Percentiles rank a stretch among this genome's conserved stretches.
phyloP scores from a whole-genome alignment of 2,888 invertebrate genomes.

The Synergus itoensis region DNA sequence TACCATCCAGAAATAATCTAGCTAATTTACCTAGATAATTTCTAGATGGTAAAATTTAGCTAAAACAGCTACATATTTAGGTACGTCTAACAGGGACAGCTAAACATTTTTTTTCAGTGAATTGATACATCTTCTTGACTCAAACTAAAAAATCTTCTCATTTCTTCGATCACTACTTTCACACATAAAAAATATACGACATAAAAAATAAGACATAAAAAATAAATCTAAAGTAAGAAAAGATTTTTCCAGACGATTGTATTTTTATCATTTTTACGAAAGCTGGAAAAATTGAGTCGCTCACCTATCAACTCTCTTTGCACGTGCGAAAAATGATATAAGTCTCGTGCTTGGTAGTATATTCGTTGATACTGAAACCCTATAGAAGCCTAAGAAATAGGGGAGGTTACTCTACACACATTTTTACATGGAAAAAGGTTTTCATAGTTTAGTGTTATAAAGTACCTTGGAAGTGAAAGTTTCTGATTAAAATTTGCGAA shows the following conservation, averaged over 20 bases:
- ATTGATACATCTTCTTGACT: background rate
- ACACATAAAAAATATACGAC: too few relatives aligned
- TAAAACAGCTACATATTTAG: too few relatives aligned
- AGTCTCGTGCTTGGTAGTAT: background rate
- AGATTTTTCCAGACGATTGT: background rate
- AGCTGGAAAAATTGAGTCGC: conserved; percentile 29
- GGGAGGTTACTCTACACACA: conserved; percentile 9
- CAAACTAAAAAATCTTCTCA: background rate
- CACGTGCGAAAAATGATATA: conserved; percentile 35
- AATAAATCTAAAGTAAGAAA: background rate
- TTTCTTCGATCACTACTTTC: background rate
- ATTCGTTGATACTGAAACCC: conserved; percentile 33
- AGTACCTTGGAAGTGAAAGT: conserved; percentile 19
- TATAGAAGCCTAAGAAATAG: background rate
- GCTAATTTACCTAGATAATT: too few relatives aligned
- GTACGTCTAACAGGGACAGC: too few relatives aligned
- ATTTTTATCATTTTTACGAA: conserved; percentile 11
- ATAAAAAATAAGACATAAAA: background rate
- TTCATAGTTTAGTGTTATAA: conserved; percentile 1
- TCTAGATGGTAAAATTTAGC: too few relatives aligned
- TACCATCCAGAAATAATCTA: too few relatives aligned
- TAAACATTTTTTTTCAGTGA: too few relatives aligned
- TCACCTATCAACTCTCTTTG: background rate
- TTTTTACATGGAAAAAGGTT: background rate
- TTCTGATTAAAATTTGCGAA: conserved; percentile 36